phyloP scores from a whole-genome alignment of 2,888 invertebrate genomes.

The Leptopilina myrica region DNA sequence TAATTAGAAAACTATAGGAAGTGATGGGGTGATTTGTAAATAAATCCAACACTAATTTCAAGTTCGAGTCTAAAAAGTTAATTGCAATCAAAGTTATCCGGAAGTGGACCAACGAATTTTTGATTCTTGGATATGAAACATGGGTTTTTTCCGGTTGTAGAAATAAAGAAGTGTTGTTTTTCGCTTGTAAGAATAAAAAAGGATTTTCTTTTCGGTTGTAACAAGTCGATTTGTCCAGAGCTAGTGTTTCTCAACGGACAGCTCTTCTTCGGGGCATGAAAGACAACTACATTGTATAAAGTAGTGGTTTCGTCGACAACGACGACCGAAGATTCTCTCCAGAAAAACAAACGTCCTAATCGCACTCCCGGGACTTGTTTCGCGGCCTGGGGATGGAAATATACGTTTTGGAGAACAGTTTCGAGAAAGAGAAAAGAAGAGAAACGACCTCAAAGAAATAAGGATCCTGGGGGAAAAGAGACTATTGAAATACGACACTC shows the following conservation, averaged over 20 bases:
- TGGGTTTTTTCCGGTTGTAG: no score
- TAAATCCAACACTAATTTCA: conserved; percentile 19
- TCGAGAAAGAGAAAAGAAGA: conserved; percentile 51
- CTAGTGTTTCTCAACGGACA: conserved; percentile 51
- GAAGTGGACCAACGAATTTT: no score
- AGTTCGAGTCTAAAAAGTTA: conserved; percentile 14
- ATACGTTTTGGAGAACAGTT: conserved; percentile 47
- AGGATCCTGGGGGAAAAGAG: conserved; percentile 51
- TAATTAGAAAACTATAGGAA: conserved; percentile 42
- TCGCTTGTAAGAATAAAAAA: no score
- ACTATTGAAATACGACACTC: conserved; percentile 47
- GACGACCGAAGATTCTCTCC: conserved; percentile 42
- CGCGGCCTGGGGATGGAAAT: conserved; percentile 62
- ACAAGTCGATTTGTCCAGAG: conserved; percentile 48
- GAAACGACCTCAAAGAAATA: conserved; percentile 53
- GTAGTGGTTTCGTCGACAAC: conserved; percentile 26
- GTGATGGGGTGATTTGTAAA: conserved; percentile 36
- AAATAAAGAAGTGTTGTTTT: no score
- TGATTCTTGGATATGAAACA: no score
- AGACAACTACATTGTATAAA: conserved; percentile 27
- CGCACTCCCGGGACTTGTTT: conserved; percentile 66
- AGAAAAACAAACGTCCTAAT: conserved; percentile 65
- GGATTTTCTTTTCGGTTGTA: conserved; percentile 38
- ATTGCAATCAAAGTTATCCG: not conserved
- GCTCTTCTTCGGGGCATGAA: conserved; percentile 41